Conservation (phyloP, 1,140 invertebrate genomes). For the Scaptomyza pallida region DNA sequence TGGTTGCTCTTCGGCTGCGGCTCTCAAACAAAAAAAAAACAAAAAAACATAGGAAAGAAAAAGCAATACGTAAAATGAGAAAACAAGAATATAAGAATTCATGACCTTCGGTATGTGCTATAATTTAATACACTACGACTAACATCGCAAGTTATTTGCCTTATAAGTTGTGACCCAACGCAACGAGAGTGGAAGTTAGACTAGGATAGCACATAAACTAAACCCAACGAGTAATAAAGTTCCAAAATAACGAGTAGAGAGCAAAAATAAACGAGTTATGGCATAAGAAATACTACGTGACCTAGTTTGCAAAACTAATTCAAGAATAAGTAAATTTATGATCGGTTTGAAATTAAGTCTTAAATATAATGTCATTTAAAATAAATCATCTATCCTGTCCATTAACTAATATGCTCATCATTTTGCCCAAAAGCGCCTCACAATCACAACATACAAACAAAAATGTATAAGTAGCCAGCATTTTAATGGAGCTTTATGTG, state of each 20-base stretch:
- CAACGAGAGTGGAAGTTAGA: neutral
- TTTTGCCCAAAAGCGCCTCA: neutral
- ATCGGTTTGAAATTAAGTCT: too few species aligned
- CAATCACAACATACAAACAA: neutral
- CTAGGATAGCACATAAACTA: neutral
- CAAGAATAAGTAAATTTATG: neutral
- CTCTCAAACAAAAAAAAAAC: neutral
- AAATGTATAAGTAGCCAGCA: conserved; percentile 8
- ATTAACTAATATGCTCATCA: conserved; percentile 20
- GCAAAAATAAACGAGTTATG: neutral
- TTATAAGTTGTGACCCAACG: conserved; percentile 12
- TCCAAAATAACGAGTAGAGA: neutral
- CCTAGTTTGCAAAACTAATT: neutral
- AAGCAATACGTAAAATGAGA: conserved; percentile 76
- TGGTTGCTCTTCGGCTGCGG: conserved; percentile 20
- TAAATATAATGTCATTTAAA: neutral
- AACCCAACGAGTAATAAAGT: neutral
- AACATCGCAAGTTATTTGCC: conserved; percentile 57
- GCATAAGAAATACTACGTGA: neutral
- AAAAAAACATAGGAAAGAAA: conserved; percentile 24
- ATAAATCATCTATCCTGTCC: neutral
- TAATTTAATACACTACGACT: conserved; percentile 76
- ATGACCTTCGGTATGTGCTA: conserved; percentile 80
- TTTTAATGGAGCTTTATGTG: conserved; percentile 28
- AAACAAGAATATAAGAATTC: conserved; percentile 76